phyloP scores from a whole-genome alignment of 1,140 invertebrate species.

The Leptinotarsa defecta region DNA sequence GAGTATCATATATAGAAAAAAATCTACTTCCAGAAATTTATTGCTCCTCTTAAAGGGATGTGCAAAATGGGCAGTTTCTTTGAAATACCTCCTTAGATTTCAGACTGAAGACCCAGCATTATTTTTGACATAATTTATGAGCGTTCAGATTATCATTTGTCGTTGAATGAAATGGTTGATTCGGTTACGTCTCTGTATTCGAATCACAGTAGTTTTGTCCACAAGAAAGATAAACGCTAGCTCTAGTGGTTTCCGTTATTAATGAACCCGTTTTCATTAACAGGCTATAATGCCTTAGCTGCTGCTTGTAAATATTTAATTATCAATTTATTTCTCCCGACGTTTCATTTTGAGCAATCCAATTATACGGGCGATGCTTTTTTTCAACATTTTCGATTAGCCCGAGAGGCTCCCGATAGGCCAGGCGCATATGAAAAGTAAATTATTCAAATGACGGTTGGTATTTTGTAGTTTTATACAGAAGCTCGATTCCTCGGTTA shows the following conservation, averaged over 20 bases:
- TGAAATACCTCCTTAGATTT: too few relatives aligned
- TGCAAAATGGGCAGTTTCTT: too few relatives aligned
- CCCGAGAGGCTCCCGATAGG: not conserved
- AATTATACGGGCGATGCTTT: slow-evolving; percentile 18
- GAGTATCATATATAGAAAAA: too few relatives aligned
- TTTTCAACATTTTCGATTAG: slow-evolving; percentile 20
- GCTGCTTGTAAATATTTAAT: slow-evolving; percentile 25
- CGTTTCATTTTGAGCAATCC: slow-evolving; percentile 19
- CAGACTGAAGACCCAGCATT: too few relatives aligned
- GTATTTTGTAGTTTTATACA: not conserved
- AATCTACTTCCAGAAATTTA: too few relatives aligned
- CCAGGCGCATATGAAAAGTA: slow-evolving; percentile 3
- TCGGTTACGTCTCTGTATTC: not conserved
- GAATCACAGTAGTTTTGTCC: not conserved
- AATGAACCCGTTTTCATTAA: slow-evolving; percentile 24
- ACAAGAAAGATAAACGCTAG: slow-evolving; percentile 6
- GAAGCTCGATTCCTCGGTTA: not conserved
- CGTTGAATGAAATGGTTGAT: not conserved
- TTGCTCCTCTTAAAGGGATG: not conserved
- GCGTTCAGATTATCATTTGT: too few relatives aligned
- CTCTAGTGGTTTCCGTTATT: slow-evolving; percentile 18
- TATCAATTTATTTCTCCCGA: slow-evolving; percentile 27
- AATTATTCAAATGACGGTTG: slow-evolving; percentile 4
- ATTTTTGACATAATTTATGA: too few relatives aligned
- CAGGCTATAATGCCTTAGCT: slow-evolving; percentile 15